These are phyloP conservation scores for Aix galericulata DNA, from an alignment of 2,113 vertebrate species.

Conservation along the genomic window DNA sequence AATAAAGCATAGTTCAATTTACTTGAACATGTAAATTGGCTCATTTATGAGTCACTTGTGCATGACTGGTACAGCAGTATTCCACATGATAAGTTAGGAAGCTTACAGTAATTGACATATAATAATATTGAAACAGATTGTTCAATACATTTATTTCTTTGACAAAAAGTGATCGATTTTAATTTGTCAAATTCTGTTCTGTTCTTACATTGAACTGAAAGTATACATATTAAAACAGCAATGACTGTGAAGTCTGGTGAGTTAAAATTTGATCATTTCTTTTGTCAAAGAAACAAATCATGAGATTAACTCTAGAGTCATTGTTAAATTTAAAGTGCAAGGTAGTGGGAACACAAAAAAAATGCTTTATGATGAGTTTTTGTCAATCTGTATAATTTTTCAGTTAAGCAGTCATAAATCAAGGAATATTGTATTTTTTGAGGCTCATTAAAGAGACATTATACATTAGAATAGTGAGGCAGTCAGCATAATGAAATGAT, in stretches of 20 bases:
- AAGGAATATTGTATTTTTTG: slow-evolving; percentile 85
- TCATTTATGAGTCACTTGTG: slow-evolving; percentile 41
- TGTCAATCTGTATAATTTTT: slow-evolving; percentile 85
- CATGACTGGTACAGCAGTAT: not conserved
- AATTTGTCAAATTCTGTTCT: slow-evolving; percentile 30
- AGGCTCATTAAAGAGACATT: slow-evolving; percentile 86
- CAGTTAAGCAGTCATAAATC: slow-evolving; percentile 84
- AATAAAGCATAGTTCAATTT: slow-evolving; percentile 27
- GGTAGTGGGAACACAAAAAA: slow-evolving; percentile 61
- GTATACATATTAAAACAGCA: not conserved
- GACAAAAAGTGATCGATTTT: slow-evolving; percentile 27
- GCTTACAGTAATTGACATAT: not conserved
- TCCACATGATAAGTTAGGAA: slow-evolving; percentile 8
- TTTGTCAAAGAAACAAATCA: slow-evolving; percentile 48
- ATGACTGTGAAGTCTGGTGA: not conserved
- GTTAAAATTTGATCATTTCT: slow-evolving; percentile 53
- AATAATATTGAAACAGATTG: slow-evolving; percentile 16
- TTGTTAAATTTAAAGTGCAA: slow-evolving; percentile 66
- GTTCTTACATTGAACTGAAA: not conserved
- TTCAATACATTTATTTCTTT: not conserved
- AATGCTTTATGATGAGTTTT: slow-evolving; percentile 68
- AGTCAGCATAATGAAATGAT: slow-evolving; percentile 81
- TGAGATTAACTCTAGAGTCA: slow-evolving; percentile 58
- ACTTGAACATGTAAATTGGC: slow-evolving; percentile 26
- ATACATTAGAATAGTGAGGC: slow-evolving; percentile 78